A percentile compares a stretch with the other conserved stretches of the same genome.
phyloP scores from a whole-genome alignment of 2,888 invertebrate species.

The Tortrix viridana region DNA sequence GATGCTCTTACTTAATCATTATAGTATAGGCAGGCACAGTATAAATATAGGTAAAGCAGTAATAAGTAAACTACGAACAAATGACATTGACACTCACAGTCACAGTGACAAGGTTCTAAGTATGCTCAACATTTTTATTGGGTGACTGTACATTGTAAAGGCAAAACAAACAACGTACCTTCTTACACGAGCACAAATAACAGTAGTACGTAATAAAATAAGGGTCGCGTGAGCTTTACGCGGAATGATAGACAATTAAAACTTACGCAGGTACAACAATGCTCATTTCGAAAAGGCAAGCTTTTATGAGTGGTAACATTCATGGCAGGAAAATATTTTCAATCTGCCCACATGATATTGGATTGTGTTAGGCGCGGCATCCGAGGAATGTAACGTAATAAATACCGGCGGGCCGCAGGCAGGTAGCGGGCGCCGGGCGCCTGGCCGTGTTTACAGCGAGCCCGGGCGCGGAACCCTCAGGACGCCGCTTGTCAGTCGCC shows the following conservation, averaged over 20 bases:
- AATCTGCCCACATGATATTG: constrained; percentile 54
- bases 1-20: too few species aligned
- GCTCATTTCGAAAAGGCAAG: constrained; percentile 6
- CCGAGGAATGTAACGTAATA: constrained; percentile 50
- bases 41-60: too few species aligned
- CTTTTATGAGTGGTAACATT: constrained; percentile 40
- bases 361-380: constrained; percentile 56
- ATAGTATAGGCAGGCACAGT: too few species aligned
- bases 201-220: too few species aligned
- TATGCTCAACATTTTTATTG: too few species aligned
- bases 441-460: constrained; percentile 52
- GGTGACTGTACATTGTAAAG: too few species aligned
- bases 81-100: too few species aligned
- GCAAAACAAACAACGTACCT: too few species aligned
- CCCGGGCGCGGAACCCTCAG: constrained; percentile 20
- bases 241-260: constrained; percentile 7
- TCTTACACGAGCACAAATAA: too few species aligned
- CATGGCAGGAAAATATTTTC: constrained; percentile 55
- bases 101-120: too few species aligned
- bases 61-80: too few species aligned
- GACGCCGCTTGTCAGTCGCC: constrained; percentile 42
- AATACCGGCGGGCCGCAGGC: constrained; percentile 46
- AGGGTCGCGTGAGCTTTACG: background rate
- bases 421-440: constrained; percentile 41
- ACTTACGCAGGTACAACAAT: constrained; percentile 5